phyloP scores from a whole-genome alignment of 2,888 invertebrate genomes.

The Protonemura montana region DNA sequence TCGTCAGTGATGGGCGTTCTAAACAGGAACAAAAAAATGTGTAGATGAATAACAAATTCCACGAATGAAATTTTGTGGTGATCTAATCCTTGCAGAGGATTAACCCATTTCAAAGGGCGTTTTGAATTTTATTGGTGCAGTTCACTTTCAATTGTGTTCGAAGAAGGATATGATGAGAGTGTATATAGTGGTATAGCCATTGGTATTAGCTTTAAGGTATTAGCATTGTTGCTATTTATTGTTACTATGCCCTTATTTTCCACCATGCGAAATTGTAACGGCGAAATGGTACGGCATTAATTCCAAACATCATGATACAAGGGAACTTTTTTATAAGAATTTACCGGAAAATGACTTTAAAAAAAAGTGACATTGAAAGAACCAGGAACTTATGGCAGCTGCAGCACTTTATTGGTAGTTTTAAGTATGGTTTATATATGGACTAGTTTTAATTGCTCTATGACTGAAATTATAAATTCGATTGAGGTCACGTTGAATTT shows the following conservation, averaged over 20 bases:
- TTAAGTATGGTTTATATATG: neutral
- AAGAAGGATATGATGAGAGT: neutral
- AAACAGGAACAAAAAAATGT: neutral
- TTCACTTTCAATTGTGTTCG: neutral
- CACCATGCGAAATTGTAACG: neutral
- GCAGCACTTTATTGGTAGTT: neutral
- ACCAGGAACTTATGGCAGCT: neutral
- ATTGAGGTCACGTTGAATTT: constrained; percentile 20
- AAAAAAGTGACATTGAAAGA: neutral
- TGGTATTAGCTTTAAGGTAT: too few species aligned
- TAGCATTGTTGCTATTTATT: too few species aligned
- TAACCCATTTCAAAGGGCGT: constrained; percentile 27
- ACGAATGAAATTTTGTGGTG: constrained; percentile 14
- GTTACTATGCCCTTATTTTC: too few species aligned
- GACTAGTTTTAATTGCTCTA: neutral
- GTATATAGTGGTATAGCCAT: too few species aligned
- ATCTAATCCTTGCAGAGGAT: neutral
- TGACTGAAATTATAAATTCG: neutral
- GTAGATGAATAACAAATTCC: constrained; percentile 8
- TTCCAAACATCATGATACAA: too few species aligned
- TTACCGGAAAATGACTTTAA: neutral
- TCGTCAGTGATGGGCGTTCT: neutral
- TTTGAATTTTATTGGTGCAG: neutral
- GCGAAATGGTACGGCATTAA: neutral
- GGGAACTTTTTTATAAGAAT: too few species aligned